These are phyloP conservation scores for Apis dorsata DNA, from an alignment of 1,140 invertebrate species.

Conservation along the genomic window DNA sequence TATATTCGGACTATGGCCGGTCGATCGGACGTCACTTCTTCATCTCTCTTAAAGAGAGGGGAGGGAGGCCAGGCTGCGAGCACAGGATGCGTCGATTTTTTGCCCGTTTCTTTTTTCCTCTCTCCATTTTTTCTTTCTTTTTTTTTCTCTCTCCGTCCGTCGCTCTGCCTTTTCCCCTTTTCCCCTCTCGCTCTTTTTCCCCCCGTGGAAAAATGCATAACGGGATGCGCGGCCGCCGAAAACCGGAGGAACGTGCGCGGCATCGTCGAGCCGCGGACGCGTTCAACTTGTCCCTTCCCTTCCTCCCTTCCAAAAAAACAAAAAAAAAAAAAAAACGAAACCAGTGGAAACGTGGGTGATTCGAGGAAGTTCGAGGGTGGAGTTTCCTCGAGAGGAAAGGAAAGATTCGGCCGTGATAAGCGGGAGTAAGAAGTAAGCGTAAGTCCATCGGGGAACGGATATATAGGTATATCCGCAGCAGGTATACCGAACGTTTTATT, in stretches of 20 bases:
- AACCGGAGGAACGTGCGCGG: conserved; percentile 60
- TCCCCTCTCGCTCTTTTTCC: conserved; percentile 19
- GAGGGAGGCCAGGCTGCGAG: conserved; percentile 50
- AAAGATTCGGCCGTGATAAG: background rate
- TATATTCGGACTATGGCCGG: conserved; percentile 39
- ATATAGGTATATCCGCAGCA: background rate
- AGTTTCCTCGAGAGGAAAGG: background rate
- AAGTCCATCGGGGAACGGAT: background rate
- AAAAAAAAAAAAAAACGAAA: too few relatives aligned
- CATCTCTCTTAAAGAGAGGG: background rate
- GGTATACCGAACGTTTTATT: background rate
- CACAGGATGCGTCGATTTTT: conserved; percentile 67
- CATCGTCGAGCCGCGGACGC: conserved; percentile 38
- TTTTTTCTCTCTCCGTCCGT: background rate
- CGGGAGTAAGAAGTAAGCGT: too few relatives aligned
- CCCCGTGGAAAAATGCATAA: conserved; percentile 71
- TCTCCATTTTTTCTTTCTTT: background rate
- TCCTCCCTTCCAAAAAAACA: background rate
- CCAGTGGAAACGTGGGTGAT: background rate
- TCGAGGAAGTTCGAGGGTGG: too few relatives aligned
- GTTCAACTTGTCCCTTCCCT: conserved; percentile 15
- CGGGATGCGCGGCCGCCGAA: conserved; percentile 63
- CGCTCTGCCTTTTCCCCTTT: conserved; percentile 7
- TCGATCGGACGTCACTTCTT: conserved; percentile 52
- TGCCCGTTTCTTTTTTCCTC: conserved; percentile 48